Base-by-base conservation (phyloP, 2,113 vertebrate species). In the Capreolus pygargus region DNA sequence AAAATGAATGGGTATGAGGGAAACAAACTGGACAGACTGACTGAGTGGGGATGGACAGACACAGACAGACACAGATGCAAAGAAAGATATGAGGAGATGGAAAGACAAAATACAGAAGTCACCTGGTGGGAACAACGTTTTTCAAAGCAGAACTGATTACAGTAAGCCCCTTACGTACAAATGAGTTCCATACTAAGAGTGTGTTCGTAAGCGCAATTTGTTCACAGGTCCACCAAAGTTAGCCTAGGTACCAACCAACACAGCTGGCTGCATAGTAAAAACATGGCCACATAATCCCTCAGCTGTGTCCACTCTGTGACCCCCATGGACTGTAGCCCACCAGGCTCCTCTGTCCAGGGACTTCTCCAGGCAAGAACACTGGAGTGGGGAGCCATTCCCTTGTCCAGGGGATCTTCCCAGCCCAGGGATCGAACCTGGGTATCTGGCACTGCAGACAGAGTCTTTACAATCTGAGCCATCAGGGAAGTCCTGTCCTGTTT, bases 131-230 rank as follows among this genome's bases (percentile, higher is more conserved):
- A 91, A 91, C 2, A 30, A 55, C 28, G 2, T 19, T 91, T 94
- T 92, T 85, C 86, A 96, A 92, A 96, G 70, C 43, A 17, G 45
- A 86, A 78, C 36, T 98, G 64, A 58, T 97, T 86, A 54, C 17
- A 43, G 70, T 14, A 76, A 76, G 70, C 23, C 23, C 12, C 39
- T 43, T 76, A 27, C 70, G 27, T 4, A 43, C 70, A 76, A 14
- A 76, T 27, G 39, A 76, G 70, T 43, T 43, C 36, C 23, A 27
- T 43, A 15, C 70, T 43, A 39, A 1, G 12, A 43, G 23, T 7
- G 21, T 27, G 23, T 27, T 43, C 12, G 27, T 43, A 3, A 27
- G 70, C 3, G 3, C 70, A 76, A 2, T 27, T 74, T 25, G 23
- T 27, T 43, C 70, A 25, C 23, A 76, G 23, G 70, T 76, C 23